These are phyloP conservation scores for Hylomyscus alleni DNA, from an alignment of 2,797 vertebrate species.

Conservation along the genomic window DNA sequence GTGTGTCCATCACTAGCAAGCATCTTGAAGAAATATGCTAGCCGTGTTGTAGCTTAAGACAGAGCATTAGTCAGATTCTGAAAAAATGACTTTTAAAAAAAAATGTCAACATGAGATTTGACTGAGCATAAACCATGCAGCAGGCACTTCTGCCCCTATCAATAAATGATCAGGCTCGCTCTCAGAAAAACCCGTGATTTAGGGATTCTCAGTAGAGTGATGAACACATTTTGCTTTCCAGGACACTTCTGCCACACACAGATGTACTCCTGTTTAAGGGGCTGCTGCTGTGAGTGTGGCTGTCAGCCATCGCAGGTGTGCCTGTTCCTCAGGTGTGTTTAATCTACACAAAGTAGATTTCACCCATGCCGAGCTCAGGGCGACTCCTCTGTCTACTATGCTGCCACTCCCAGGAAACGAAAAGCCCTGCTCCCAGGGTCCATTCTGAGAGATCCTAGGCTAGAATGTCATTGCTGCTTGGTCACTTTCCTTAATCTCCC, in stretches of 20 bases:
- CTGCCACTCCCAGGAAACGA: not conserved
- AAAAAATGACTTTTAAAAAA: not conserved
- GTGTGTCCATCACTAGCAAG: not conserved
- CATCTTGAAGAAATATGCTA: not conserved
- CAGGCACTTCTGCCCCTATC: not conserved
- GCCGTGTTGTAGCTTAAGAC: not conserved
- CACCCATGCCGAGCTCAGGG: not conserved
- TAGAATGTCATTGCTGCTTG: not conserved
- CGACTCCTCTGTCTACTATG: constrained; percentile 7
- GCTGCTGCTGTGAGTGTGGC: not conserved
- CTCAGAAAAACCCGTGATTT: constrained; percentile 23
- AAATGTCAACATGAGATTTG: constrained; percentile 2
- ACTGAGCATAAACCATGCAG: not conserved
- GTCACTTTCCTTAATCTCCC: not conserved
- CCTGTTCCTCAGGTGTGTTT: not conserved
- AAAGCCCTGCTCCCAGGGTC: not conserved
- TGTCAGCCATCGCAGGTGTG: not conserved
- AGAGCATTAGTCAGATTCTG: not conserved
- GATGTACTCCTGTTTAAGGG: constrained; percentile 25
- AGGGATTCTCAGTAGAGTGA: not conserved
- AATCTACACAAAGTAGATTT: not conserved
- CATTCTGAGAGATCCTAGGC: not conserved
- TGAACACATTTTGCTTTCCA: not conserved
- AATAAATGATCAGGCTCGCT: constrained; percentile 19
- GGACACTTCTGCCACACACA: not conserved